Percentiles rank a stretch among this genome's conserved stretches.
These are phyloP conservation scores for Anas capensis DNA, from an alignment of 2,797 vertebrate species.

Conservation along the genomic window DNA sequence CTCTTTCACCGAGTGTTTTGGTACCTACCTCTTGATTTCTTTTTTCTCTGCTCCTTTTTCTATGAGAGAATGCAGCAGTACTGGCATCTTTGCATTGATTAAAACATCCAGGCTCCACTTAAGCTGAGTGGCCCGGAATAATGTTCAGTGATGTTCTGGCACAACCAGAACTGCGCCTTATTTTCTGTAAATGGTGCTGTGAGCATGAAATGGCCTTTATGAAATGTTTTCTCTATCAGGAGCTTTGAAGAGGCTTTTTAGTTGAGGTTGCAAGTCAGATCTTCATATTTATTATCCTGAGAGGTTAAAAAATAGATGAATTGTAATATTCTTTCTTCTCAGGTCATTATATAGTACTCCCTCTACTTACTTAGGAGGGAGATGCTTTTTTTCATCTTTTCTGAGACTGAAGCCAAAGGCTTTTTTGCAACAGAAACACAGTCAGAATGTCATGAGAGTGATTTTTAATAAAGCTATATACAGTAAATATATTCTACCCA, in stretches of 20 bases:
- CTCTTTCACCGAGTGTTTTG: not conserved
- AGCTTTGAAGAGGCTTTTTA: conserved; percentile 53
- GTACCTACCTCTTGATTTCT: not conserved
- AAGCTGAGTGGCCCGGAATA: rapidly evolving
- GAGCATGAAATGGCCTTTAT: conserved; percentile 32
- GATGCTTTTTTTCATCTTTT: not conserved
- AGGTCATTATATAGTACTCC: not conserved
- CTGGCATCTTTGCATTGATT: rapidly evolving
- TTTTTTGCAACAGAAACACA: not conserved
- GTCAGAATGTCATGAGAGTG: not conserved
- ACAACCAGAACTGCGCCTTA: not conserved
- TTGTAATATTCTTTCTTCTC: not conserved
- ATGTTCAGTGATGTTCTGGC: rapidly evolving
- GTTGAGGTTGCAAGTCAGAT: conserved; percentile 20
- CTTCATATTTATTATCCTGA: conserved; percentile 47
- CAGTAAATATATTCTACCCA: not conserved
- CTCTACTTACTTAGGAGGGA: not conserved
- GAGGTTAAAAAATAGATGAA: conserved; percentile 12
- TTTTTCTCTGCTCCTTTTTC: not conserved
- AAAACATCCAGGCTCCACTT: rapidly evolving
- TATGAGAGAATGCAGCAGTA: rapidly evolving
- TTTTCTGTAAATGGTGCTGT: not conserved
- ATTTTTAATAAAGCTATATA: not conserved
- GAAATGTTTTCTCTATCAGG: conserved; percentile 40
- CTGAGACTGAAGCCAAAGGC: not conserved